These are phyloP conservation scores for Ciconia maguari DNA, from an alignment of 2,113 vertebrate genomes.

Conservation along the genomic window DNA sequence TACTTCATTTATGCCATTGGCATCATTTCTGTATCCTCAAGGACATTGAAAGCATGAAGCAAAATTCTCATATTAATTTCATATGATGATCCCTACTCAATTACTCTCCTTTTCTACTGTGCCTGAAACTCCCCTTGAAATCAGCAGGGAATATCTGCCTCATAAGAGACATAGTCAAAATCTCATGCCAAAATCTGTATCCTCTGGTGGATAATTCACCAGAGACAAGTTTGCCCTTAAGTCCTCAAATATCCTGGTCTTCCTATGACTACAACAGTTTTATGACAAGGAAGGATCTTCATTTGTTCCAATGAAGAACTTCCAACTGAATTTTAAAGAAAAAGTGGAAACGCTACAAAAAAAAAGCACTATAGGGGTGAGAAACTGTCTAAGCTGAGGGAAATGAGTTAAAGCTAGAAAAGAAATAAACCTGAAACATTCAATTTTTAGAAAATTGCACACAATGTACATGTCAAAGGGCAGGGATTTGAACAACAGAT, in stretches of 20 bases:
- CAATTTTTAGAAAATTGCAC: neutral
- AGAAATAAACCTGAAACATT: neutral
- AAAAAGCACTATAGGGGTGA: neutral
- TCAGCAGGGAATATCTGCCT: neutral
- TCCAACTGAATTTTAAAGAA: neutral
- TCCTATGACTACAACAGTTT: neutral
- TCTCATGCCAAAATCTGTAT: neutral
- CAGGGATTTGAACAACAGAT: neutral
- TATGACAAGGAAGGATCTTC: neutral
- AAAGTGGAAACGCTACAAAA: neutral
- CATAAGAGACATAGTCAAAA: neutral
- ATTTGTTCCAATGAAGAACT: neutral
- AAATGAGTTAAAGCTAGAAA: neutral
- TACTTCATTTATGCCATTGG: neutral
- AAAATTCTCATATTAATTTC: neutral
- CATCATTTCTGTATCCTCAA: neutral
- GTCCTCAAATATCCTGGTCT: neutral
- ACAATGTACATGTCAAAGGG: neutral
- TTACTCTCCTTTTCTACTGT: neutral
- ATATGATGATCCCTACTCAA: neutral
- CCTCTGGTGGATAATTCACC: neutral
- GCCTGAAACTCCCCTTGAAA: neutral
- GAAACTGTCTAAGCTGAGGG: neutral
- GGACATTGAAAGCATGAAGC: neutral
- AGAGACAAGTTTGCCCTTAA: neutral